phyloP scores from a whole-genome alignment of 2,888 invertebrate species.

The Drosophila picticornis region DNA sequence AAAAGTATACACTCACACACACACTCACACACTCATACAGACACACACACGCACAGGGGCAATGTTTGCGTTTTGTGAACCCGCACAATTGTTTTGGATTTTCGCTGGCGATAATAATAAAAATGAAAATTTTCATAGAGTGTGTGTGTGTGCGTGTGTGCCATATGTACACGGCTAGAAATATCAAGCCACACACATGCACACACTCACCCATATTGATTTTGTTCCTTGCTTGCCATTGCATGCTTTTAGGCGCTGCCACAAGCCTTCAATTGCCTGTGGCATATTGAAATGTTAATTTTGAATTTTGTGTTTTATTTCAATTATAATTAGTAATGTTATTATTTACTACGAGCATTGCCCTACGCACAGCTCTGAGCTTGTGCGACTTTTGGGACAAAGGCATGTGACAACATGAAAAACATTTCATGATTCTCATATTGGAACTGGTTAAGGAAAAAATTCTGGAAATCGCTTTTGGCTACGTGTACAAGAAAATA shows the following conservation, averaged over 20 bases:
- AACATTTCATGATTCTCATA: background rate
- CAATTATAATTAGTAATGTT: background rate
- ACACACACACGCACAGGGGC: constrained; percentile 3
- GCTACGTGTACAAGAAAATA: too few relatives aligned
- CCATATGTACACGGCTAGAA: constrained; percentile 2
- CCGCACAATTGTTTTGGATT: constrained; percentile 71
- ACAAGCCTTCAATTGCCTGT: constrained; percentile 24
- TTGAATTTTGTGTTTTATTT: constrained; percentile 2
- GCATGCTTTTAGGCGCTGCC: constrained; percentile 45
- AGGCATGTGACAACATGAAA: background rate
- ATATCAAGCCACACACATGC: constrained; percentile 18
- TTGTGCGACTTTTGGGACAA: background rate
- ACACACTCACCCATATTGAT: constrained; percentile 51
- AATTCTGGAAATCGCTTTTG: background rate
- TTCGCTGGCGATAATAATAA: constrained; percentile 75
- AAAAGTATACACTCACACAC: constrained; percentile 13
- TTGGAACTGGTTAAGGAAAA: background rate
- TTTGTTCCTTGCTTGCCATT: constrained; percentile 41
- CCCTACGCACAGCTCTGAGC: rapidly evolving
- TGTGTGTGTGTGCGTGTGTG: constrained; percentile 32
- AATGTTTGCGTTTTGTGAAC: constrained; percentile 42
- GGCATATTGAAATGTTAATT: constrained; percentile 23
- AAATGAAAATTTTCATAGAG: constrained; percentile 73
- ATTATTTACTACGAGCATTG: background rate
- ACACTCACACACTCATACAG: constrained; percentile 11